Percentiles rank a stretch among this genome's conserved stretches.
Evolutionary conservation across 2,113 vertebrate genomes (phyloP).

Genomic region (Brevimyrus niger): DNA sequence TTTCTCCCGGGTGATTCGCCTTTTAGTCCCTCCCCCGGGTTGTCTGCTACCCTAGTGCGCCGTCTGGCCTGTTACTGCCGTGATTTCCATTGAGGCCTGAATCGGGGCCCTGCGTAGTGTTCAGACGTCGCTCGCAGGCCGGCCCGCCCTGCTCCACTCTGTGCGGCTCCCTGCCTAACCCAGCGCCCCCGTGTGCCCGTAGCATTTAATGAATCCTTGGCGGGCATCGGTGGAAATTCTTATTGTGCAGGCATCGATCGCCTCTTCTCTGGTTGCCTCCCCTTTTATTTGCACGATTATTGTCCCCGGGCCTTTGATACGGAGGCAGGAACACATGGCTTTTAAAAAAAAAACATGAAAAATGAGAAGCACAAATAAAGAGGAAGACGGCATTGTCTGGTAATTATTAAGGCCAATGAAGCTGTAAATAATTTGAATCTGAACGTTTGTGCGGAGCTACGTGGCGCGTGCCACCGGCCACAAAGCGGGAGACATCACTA

Average conservation of each 20-base stretch:
- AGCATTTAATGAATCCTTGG: conserved; percentile 69
- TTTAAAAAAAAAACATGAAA: conserved; percentile 18
- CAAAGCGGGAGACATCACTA: too few relatives aligned
- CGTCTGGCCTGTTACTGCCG: neutral
- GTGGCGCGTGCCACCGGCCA: neutral
- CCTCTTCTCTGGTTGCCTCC: conserved; percentile 39
- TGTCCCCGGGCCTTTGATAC: conserved; percentile 44
- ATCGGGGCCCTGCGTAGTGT: conserved; percentile 64
- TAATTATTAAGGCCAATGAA: conserved; percentile 53
- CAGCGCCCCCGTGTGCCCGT: conserved; percentile 62
- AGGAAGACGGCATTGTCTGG: conserved; percentile 42
- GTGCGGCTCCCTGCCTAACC: conserved; percentile 56
- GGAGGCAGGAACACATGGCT: conserved; percentile 31
- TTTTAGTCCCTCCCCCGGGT: neutral
- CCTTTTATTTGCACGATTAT: conserved; percentile 17
- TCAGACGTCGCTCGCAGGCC: conserved; percentile 59
- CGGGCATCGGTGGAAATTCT: conserved; percentile 65
- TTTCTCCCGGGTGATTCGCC: neutral
- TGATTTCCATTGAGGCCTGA: conserved; percentile 59
- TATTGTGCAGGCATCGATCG: conserved; percentile 53
- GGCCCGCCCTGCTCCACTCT: conserved; percentile 34
- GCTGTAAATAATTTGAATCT: conserved; percentile 49
- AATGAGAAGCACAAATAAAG: neutral
- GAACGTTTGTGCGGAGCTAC: conserved; percentile 53
- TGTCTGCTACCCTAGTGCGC: neutral